These are phyloP conservation scores for Chromis chromis DNA, from an alignment of 2,797 vertebrate species.

Conservation along the genomic window DNA sequence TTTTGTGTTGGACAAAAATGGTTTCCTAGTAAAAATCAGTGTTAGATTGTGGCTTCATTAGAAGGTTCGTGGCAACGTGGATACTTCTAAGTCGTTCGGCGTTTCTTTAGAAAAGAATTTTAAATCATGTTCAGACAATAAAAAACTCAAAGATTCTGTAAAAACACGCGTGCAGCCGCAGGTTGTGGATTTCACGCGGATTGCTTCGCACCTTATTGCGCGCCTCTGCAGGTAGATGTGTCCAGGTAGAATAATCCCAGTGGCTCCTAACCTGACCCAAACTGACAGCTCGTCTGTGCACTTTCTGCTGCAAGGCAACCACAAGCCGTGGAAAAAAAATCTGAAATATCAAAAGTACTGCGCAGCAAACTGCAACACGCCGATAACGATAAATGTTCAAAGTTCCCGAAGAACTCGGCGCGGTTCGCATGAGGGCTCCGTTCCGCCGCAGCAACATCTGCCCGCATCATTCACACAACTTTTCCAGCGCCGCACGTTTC, in stretches of 20 bases:
- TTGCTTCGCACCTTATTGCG: neutral
- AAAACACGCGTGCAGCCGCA: neutral
- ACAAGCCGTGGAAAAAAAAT: neutral
- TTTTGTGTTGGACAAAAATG: neutral
- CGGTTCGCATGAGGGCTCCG: neutral
- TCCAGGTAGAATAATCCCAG: conserved; percentile 19
- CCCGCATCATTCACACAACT: conserved; percentile 45
- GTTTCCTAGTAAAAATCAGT: neutral
- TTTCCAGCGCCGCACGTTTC: conserved; percentile 49
- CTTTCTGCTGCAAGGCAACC: neutral
- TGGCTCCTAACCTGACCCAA: neutral
- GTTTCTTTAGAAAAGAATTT: neutral
- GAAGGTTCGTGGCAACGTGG: neutral
- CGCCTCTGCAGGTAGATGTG: neutral
- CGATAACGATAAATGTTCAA: neutral
- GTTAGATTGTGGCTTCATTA: neutral
- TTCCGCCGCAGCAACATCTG: conserved; percentile 44
- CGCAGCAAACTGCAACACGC: neutral
- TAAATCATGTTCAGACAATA: too few relatives aligned
- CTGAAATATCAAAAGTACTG: neutral
- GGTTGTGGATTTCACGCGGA: neutral
- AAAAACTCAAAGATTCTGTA: neutral
- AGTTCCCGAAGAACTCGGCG: neutral
- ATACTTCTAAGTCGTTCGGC: neutral
- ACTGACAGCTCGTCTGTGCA: neutral